Conservation (phyloP, 2,888 invertebrate species). For the Pyrrhosoma nymphula region DNA sequence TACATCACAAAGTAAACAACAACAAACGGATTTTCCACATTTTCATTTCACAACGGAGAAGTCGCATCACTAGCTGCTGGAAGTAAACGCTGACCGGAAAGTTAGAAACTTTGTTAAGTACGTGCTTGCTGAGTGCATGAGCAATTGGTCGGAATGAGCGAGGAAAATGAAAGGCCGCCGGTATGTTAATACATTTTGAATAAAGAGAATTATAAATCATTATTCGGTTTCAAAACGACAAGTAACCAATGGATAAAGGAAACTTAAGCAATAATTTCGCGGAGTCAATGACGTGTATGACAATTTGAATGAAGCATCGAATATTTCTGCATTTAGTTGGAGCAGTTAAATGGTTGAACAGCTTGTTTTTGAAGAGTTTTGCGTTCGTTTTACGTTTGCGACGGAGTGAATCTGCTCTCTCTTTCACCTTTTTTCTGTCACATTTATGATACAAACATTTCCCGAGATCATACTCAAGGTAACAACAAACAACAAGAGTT, state of each 20-base stretch:
- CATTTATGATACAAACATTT: neutral
- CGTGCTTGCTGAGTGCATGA: too few relatives aligned
- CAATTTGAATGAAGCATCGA: neutral
- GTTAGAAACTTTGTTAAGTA: neutral
- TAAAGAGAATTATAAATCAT: too few relatives aligned
- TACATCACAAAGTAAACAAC: conserved; percentile 37
- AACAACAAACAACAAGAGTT: neutral
- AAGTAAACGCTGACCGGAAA: neutral
- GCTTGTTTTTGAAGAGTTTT: too few relatives aligned
- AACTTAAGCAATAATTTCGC: too few relatives aligned
- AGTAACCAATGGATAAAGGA: too few relatives aligned
- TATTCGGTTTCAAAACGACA: too few relatives aligned
- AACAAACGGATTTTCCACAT: conserved; percentile 28
- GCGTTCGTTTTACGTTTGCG: too few relatives aligned
- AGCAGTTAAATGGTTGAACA: too few relatives aligned
- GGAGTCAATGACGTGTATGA: neutral
- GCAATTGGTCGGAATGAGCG: neutral
- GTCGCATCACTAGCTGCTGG: neutral
- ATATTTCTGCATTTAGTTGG: neutral
- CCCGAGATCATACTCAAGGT: neutral
- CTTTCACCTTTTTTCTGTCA: neutral
- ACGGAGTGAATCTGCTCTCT: too few relatives aligned
- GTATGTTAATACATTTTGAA: too few relatives aligned
- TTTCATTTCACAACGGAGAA: neutral
- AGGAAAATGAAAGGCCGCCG: too few relatives aligned